Evolutionary conservation across 2,797 vertebrate species (phyloP).

Genomic region (Tapirus indicus): DNA sequence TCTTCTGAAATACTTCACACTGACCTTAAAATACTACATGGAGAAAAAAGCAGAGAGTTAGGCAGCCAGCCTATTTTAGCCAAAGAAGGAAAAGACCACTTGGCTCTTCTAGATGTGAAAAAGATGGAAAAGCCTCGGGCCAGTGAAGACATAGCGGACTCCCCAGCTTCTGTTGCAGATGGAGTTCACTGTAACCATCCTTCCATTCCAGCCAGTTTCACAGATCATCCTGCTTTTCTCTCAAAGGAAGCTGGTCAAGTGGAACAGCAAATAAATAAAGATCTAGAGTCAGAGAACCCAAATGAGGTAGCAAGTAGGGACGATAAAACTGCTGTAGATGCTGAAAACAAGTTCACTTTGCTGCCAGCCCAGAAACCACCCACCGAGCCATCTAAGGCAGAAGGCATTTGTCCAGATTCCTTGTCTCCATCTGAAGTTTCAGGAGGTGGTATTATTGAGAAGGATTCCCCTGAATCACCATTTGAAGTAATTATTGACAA

Average conservation of each 20-base stretch:
- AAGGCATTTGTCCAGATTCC: neutral
- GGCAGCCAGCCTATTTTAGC: slow-evolving; percentile 35
- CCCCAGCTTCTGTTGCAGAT: slow-evolving; percentile 21
- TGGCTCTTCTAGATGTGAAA: slow-evolving; percentile 64
- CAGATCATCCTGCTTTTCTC: slow-evolving; percentile 81
- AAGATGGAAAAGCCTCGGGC: slow-evolving; percentile 43
- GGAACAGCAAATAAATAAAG: slow-evolving; percentile 51
- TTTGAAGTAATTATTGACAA: slow-evolving; percentile 94
- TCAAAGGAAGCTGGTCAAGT: slow-evolving; percentile 30
- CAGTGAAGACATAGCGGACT: neutral
- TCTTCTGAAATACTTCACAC: slow-evolving; percentile 76
- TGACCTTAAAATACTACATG: slow-evolving; percentile 80
- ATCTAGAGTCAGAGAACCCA: slow-evolving; percentile 51
- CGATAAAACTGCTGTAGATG: neutral
- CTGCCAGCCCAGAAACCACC: slow-evolving; percentile 14
- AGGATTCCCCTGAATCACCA: slow-evolving; percentile 94
- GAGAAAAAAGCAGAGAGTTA: slow-evolving; percentile 71
- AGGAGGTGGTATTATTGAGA: slow-evolving; percentile 55
- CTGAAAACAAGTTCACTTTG: slow-evolving; percentile 48
- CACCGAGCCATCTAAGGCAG: neutral
- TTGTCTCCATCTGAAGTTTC: slow-evolving; percentile 37
- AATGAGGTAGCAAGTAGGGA: neutral
- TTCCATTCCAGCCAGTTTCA: slow-evolving; percentile 82
- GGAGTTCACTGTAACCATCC: slow-evolving; percentile 56
- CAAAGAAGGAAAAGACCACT: slow-evolving; percentile 71